Evolutionary conservation across 2,797 vertebrate species (phyloP), one percentile per base, ranked within the genome.

Genomic region (Paguma larvata): DNA sequence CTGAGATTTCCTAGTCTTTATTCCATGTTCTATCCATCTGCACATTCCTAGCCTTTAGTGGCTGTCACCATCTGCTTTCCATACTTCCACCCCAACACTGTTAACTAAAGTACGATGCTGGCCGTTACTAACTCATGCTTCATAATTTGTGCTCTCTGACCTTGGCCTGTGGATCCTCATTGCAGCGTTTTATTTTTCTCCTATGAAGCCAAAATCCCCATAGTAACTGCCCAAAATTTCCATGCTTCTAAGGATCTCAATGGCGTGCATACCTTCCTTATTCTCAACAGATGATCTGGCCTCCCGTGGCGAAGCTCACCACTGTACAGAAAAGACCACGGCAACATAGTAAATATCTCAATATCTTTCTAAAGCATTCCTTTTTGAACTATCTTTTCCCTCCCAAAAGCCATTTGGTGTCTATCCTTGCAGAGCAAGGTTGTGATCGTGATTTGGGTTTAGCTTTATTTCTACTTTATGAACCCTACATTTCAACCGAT

Each of bases 111-210:
- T 14, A 12, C 72, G 30, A 25, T 14, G 23, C 32, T 63, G 53
- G n/a, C 32, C 77, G 65, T 53, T 77, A 73, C 34, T 38, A 46
- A 56, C 70, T 77, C 62, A 44, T 19, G 34, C 65, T 30, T 46
- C 41, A 13, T 9, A 30, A 73, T 85, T 75, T 73, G 16, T 94
- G 63, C 51, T 83, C 68, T 89, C 75, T 89, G 83, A 85, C 41
- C 70, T 90, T 32, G 68, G 75, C 13, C 65, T 85, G 21, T 51
- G 56, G 14, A 3, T 84, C 56, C 25, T 89, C 78, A 19, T 23
- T 62, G 27, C 7, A 89, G 4, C 62, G 30, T 56, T 88, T 80
- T 89, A 62, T 73, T 95, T 95, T 78, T 92, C 38, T 73, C 67
- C 14, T 53, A n/a, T 19, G 21, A 79, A 19, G 72, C 2, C 67